Conservation (phyloP, 1,140 invertebrate genomes). For the Episyrphus balteatus region DNA sequence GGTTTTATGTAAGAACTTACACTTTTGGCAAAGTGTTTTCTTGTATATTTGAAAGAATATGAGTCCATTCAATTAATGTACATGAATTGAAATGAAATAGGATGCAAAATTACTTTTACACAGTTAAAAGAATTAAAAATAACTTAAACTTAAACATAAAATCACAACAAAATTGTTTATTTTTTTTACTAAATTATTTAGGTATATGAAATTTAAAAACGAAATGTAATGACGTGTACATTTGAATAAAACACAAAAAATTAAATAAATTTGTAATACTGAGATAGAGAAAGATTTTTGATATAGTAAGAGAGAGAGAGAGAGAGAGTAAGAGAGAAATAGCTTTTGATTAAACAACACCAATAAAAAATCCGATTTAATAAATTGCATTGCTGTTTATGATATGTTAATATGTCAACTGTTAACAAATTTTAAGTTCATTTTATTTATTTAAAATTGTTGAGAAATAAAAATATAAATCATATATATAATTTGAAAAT, state of each 20-base stretch:
- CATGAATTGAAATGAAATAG: not conserved
- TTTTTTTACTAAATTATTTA: too few species aligned
- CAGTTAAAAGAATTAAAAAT: not conserved
- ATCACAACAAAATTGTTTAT: not conserved
- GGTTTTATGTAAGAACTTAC: too few species aligned
- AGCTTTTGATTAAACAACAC: constrained; percentile 1
- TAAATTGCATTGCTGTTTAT: not conserved
- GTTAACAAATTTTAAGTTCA: not conserved
- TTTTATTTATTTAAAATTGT: not conserved
- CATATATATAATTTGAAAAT: too few species aligned
- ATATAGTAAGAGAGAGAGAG: constrained; percentile 8
- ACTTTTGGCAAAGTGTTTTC: too few species aligned
- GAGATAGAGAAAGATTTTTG: constrained; percentile 2
- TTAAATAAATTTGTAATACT: not conserved
- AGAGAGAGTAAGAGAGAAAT: constrained; percentile 11
- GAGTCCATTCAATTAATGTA: not conserved
- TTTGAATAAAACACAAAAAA: not conserved
- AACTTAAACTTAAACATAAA: not conserved
- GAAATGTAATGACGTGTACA: not conserved
- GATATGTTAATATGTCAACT: not conserved
- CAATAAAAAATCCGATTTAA: not conserved
- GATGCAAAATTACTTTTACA: not conserved
- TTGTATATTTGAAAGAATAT: not conserved
- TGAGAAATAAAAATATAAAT: not conserved
- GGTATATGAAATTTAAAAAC: too few species aligned